A percentile compares a stretch with the other conserved stretches of the same genome.
phyloP scores from a whole-genome alignment of 2,888 invertebrate species.

The Nomada flava region DNA sequence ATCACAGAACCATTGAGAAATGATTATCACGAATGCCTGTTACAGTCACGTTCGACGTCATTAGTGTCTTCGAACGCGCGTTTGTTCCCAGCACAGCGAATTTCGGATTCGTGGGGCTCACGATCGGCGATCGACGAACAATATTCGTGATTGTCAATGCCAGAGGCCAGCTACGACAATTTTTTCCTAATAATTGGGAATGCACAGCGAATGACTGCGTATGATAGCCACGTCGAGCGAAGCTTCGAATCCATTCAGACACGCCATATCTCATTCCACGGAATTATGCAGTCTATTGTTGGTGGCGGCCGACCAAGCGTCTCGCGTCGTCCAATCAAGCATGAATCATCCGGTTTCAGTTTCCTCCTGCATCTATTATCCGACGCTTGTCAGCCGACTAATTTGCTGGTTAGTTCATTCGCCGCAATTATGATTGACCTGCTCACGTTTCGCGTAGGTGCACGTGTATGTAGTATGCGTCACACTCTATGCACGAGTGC shows the following conservation, averaged over 20 bases:
- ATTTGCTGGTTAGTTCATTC: slow-evolving; percentile 76
- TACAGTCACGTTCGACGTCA: not conserved
- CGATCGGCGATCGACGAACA: slow-evolving; percentile 30
- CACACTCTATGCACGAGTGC: not conserved
- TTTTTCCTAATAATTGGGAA: slow-evolving; percentile 48
- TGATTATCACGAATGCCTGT: not conserved
- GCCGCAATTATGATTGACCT: slow-evolving; percentile 70
- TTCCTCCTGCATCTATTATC: slow-evolving; percentile 77
- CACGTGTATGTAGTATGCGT: not conserved
- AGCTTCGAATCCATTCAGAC: slow-evolving; percentile 62
- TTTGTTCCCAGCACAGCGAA: not conserved
- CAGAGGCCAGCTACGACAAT: slow-evolving; percentile 10
- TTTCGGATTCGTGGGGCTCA: not conserved
- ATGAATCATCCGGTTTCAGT: slow-evolving; percentile 77
- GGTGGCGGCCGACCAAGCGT: slow-evolving; percentile 71
- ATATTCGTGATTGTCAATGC: slow-evolving; percentile 38
- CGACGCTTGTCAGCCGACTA: slow-evolving; percentile 76
- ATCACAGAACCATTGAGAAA: not conserved
- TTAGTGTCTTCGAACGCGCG: slow-evolving; percentile 7
- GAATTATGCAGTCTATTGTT: slow-evolving; percentile 76
- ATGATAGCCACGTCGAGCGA: slow-evolving; percentile 52
- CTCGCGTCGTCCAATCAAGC: slow-evolving; percentile 74
- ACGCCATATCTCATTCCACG: slow-evolving; percentile 68
- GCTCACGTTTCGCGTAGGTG: not conserved
- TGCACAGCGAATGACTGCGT: slow-evolving; percentile 41